These are phyloP conservation scores for Phytoseiulus persimilis DNA, from an alignment of 2,888 invertebrate species.

Conservation along the genomic window DNA sequence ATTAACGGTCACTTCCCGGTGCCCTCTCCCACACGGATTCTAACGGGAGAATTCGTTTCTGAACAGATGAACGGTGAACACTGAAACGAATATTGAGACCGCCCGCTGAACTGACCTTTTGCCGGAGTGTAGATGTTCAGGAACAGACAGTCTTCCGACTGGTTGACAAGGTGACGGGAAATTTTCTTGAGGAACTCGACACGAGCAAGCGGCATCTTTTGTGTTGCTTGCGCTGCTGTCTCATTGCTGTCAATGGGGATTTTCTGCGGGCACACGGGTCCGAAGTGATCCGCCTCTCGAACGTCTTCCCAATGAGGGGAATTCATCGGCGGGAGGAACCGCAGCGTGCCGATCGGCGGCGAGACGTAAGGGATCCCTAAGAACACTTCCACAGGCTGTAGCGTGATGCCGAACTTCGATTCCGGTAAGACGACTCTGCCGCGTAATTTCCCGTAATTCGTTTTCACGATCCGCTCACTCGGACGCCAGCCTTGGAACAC, in stretches of 20 bases:
- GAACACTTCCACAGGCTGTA: constrained; percentile 50
- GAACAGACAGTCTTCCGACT: constrained; percentile 93
- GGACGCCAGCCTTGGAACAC: constrained; percentile 32
- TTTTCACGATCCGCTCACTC: constrained; percentile 62
- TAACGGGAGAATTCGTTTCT: no score
- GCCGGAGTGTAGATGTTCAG: constrained; percentile 90
- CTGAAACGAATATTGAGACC: neutral
- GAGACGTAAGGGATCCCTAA: constrained; percentile 52
- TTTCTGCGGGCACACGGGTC: constrained; percentile 52
- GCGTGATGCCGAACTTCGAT: constrained; percentile 47
- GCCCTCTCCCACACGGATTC: no score
- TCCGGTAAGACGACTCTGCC: constrained; percentile 58
- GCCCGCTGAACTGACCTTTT: constrained; percentile 62
- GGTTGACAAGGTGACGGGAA: constrained; percentile 62
- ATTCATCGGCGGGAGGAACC: constrained; percentile 53
- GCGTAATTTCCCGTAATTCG: constrained; percentile 74
- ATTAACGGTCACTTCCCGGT: no score
- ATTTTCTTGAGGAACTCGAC: constrained; percentile 51
- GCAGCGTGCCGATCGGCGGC: constrained; percentile 48
- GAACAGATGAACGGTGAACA: no score
- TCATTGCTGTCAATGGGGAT: constrained; percentile 47
- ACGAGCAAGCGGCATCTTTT: constrained; percentile 50
- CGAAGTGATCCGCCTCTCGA: constrained; percentile 46
- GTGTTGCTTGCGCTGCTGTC: constrained; percentile 47
- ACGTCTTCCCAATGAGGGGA: constrained; percentile 51